Base-by-base conservation (phyloP, 2,888 invertebrate species). In the Liodrosophila aerea region DNA sequence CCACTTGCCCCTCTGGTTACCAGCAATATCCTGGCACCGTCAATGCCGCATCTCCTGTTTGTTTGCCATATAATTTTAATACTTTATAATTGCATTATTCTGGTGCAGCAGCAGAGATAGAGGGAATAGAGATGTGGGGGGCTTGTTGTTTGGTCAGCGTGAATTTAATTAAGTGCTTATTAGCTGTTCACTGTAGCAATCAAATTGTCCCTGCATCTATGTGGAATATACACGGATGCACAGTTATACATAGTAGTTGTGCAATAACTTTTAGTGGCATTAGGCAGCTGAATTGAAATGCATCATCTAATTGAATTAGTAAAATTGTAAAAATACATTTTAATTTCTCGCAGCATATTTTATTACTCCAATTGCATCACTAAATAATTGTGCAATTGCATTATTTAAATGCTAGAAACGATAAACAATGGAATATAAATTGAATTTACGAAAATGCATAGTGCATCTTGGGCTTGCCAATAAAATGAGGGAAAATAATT, bases 161-260 rank as follows among this genome's bases (percentile, higher is more conserved):
- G 64, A 80, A 83, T 81, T 85, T 64, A 80, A 85, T 85, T 64
- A 74, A 65, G 69, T 70, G 62, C 82, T 82, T 74, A 85, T 85
- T 81, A 68, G 85, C 68, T 63, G 41, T 44, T 53, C 52, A 64
- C 67, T 53, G 39, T 39, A 29, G 13, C 66, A 51, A 46, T 57
- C 36, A 54, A 41, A 31, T 51, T 41, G 36, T 33, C 4, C n/a
- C 33, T 22, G 5, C 5, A 22, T 22, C 22, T 22, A 22, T 22
- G 5, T 22, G 22, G 22, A 5, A 5, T 4, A 22, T 4, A 22
- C 22, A 22, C 5, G 22, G 5, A 22, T 22, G 2, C 5, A 22
- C 5, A n/a, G n/a, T n/a, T n/a, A n/a, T n/a, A n/a, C n/a, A 43
- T 11, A 9, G 51, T 45, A 52, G 7, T 76, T 36, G 5, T 36